These are phyloP conservation scores for Calonectris borealis DNA, from an alignment of 2,113 vertebrate genomes.

Conservation along the genomic window DNA sequence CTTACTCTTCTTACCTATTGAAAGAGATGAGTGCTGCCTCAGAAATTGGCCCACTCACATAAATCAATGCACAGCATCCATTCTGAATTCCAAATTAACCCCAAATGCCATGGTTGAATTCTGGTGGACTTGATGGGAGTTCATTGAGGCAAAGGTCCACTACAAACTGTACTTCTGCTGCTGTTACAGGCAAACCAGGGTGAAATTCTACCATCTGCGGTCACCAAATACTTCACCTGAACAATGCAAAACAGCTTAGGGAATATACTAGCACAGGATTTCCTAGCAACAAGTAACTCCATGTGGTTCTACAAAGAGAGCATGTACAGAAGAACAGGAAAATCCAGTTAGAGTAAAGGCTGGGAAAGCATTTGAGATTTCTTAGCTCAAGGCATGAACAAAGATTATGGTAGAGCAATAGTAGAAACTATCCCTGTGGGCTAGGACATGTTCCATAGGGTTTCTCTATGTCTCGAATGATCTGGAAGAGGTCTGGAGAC, in stretches of 20 bases:
- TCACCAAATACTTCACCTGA: neutral
- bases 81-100: neutral
- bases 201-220: neutral
- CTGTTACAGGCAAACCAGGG: neutral
- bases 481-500: neutral
- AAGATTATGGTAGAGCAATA: neutral
- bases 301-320: neutral
- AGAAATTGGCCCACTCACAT: neutral
- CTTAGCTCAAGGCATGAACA: slow-evolving; percentile 34
- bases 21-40: neutral
- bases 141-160: neutral
- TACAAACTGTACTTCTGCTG: neutral
- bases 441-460: neutral
- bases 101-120: neutral
- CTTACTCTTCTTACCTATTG: neutral
- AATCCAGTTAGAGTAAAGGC: neutral
- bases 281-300: neutral
- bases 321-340: slow-evolving; percentile 10
- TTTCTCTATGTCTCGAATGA: neutral
- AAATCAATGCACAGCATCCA: neutral
- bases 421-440: neutral
- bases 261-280: neutral
- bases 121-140: neutral
- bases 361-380: slow-evolving; percentile 12
- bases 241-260: neutral